Evolutionary conservation across 2,888 invertebrate genomes (phyloP), one percentile per base, ranked within the genome.

Genomic region (Epistrophe eligans): DNA sequence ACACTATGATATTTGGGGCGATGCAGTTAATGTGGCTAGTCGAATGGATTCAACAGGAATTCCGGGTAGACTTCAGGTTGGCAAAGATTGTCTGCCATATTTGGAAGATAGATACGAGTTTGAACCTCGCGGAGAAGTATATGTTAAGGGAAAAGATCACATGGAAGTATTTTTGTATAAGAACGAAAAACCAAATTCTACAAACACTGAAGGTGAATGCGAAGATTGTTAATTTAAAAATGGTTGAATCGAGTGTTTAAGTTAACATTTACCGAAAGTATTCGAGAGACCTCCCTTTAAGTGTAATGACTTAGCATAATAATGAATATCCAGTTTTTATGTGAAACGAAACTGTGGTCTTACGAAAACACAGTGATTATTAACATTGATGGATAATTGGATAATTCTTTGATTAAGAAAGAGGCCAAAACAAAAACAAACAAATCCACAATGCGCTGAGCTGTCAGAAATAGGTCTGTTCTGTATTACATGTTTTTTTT

Each of bases 1-100:
- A 83, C 97, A 98, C 92, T 99, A 99, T 90, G 99, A 99, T 92
- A 99, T 99, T 90, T 99, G 99, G 99, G 99, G 99, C 0, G 99
- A 99, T 92, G 98, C 99, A 0, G 99, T 99, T 0, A 99, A 99
- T 92, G 98, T 99, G 79, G 98, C 99, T 0, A 98, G 98, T 9
- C 94, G 99, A 73, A 99, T 99, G 99, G 99, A 99, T 92, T 97
- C 98, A 0, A 99, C 99, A 0, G 99, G 99, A 0, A 95, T 98
- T 11, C 95, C 96, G 5, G 97, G 97, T 80, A 94, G 96, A 66
- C 97, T 98, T 89, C 98, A 98, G 91, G 95, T 97, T 4, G 96
- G 97, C 15, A 96, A 96, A 90, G 95, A 96, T 77, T 97, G 97
- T 90, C 92, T 97, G 57, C 93, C 95, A 0, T 94, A 96, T 17